Percentiles rank a stretch among this genome's conserved stretches.
These are phyloP conservation scores for Brotula barbata DNA, from an alignment of 2,797 vertebrate species.

Conservation along the genomic window DNA sequence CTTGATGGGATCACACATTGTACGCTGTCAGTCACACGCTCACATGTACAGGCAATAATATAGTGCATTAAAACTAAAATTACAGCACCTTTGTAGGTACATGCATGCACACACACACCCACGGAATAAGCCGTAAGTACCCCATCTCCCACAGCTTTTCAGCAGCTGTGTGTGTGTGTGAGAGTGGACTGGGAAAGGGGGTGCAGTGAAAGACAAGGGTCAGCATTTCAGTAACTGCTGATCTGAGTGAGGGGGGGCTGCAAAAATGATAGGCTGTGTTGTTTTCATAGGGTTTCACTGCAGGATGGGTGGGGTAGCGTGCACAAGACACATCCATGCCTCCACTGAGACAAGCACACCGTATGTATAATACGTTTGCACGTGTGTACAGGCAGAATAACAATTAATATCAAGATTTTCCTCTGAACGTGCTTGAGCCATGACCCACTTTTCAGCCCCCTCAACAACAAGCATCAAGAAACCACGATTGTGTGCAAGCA, in stretches of 20 bases:
- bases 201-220: constrained; percentile 76
- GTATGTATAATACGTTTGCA: neutral
- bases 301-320: constrained; percentile 62
- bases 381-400: neutral
- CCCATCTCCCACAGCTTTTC: constrained; percentile 37
- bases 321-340: constrained; percentile 24
- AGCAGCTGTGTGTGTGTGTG: constrained; percentile 57
- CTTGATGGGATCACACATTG: constrained; percentile 23
- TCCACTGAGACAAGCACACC: constrained; percentile 16
- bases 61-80: constrained; percentile 8
- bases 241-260: constrained; percentile 60
- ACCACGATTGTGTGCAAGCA: constrained; percentile 32
- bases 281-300: constrained; percentile 69
- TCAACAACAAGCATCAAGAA: constrained; percentile 54
- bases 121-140: constrained; percentile 34
- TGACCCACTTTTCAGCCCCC: constrained; percentile 68
- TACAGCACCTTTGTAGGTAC: constrained; percentile 5
- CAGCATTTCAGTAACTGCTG: constrained; percentile 77
- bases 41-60: constrained; percentile 9
- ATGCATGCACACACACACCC: constrained; percentile 9
- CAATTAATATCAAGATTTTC: constrained; percentile 19
- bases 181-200: constrained; percentile 63
- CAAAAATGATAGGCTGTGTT: constrained; percentile 67
- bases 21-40: constrained; percentile 16
- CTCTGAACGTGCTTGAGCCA: constrained; percentile 55